Evolutionary conservation across 2,888 invertebrate species (phyloP).

Genomic region (Pinctada fucata): DNA sequence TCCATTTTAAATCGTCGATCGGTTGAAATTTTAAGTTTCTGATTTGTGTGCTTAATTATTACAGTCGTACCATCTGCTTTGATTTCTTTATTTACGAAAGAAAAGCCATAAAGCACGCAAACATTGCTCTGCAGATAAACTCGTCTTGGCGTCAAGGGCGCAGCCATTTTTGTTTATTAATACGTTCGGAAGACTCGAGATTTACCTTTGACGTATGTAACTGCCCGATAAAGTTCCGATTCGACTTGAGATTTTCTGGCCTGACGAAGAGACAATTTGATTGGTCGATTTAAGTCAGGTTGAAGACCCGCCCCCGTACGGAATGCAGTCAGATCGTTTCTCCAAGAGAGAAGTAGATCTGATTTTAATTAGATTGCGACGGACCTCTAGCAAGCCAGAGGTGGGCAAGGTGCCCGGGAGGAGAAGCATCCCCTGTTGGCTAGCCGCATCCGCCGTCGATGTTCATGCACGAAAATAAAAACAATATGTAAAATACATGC

Average conservation of each 20-base stretch:
- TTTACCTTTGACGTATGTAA: neutral
- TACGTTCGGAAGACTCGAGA: neutral
- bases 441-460: too few species aligned
- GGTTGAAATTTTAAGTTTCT: conserved; percentile 3
- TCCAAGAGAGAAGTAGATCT: neutral
- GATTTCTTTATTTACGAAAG: conserved; percentile 7
- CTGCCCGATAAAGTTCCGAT: neutral
- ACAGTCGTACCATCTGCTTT: conserved; percentile 3
- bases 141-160: conserved; percentile 2
- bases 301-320: neutral
- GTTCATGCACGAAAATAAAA: too few species aligned
- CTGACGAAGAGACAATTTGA: neutral
- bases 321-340: conserved; percentile 4
- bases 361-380: conserved; percentile 1
- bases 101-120: conserved; percentile 14
- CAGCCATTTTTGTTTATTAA: conserved; percentile 9
- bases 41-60: neutral
- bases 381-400: too few species aligned
- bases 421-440: too few species aligned
- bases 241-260: neutral
- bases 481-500: too few species aligned
- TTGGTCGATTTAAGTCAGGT: neutral
- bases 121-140: neutral
- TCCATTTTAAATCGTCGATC: neutral
- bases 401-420: too few species aligned